Conservation (phyloP, 2,113 vertebrate species). For the Passer montanus region DNA sequence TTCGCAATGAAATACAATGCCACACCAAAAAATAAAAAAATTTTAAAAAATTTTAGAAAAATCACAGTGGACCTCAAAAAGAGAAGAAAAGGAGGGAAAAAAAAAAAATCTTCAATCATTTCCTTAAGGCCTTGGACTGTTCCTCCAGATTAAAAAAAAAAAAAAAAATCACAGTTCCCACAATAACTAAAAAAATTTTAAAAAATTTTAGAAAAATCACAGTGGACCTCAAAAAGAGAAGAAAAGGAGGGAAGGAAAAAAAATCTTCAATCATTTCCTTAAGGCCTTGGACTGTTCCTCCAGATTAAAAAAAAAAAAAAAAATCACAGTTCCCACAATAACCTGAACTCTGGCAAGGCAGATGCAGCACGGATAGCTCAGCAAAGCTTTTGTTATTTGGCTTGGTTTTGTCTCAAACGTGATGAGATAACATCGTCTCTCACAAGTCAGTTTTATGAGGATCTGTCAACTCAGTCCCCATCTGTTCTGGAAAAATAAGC, state of each 20-base stretch:
- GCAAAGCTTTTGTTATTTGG: slow-evolving; percentile 13
- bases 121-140: not conserved
- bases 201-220: not conserved
- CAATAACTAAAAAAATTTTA: not conserved
- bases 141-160: not conserved
- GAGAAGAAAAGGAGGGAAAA: not conserved
- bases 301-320: not conserved
- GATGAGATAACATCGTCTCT: slow-evolving; percentile 26
- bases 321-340: not conserved
- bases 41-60: not conserved
- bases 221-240: not conserved
- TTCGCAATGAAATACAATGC: not conserved
- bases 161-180: not conserved
- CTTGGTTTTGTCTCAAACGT: not conserved
- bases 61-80: not conserved
- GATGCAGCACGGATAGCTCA: not conserved
- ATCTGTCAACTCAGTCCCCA: slow-evolving; percentile 27
- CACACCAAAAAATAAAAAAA: too few relatives aligned
- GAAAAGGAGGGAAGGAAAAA: not conserved
- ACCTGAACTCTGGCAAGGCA: not conserved
- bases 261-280: not conserved
- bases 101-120: not conserved
- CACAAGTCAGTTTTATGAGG: slow-evolving; percentile 50
- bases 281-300: not conserved
- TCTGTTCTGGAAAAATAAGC: slow-evolving; percentile 41